These are phyloP conservation scores for Rhea pennata DNA, from an alignment of 2,113 vertebrate genomes.

Conservation along the genomic window DNA sequence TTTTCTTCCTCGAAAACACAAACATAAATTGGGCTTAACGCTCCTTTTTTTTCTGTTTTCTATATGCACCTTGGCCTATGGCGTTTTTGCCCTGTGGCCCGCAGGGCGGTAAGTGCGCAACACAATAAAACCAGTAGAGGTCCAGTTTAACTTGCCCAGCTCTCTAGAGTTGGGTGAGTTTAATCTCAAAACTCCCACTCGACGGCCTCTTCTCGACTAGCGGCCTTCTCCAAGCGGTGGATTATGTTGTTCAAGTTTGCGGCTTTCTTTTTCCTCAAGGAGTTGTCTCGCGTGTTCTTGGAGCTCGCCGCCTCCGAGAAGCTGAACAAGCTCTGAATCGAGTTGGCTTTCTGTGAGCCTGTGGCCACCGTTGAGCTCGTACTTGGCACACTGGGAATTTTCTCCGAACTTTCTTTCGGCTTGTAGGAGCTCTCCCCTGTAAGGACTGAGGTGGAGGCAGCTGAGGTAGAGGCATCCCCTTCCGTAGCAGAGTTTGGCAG, in stretches of 20 bases:
- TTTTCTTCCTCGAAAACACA: conserved; percentile 87
- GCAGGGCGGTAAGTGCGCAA: conserved; percentile 96
- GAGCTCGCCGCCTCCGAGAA: conserved; percentile 88
- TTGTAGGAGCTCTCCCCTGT: conserved; percentile 74
- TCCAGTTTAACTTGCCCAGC: conserved; percentile 79
- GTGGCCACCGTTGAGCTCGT: conserved; percentile 80
- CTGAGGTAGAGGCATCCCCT: conserved; percentile 87
- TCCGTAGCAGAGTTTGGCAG: conserved; percentile 77
- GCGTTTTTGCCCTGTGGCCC: conserved; percentile 94
- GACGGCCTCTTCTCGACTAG: conserved; percentile 93
- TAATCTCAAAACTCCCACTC: conserved; percentile 97
- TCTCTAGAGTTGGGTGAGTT: conserved; percentile 77
- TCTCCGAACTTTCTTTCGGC: conserved; percentile 72
- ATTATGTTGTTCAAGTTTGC: conserved; percentile 99
- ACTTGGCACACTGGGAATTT: conserved; percentile 83
- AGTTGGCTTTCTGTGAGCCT: conserved; percentile 78
- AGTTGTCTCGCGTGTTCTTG: conserved; percentile 94
- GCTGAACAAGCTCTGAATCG: conserved; percentile 87
- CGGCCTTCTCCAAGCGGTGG: conserved; percentile 96
- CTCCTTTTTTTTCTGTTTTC: conserved; percentile 81
- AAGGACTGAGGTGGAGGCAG: conserved; percentile 77
- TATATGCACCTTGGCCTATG: conserved; percentile 96
- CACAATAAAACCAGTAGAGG: conserved; percentile 87
- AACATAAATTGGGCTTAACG: conserved; percentile 85
- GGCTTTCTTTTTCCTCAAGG: conserved; percentile 94